These are phyloP conservation scores for Enteromius argenteus DNA, from an alignment of 2,797 vertebrate genomes.

Conservation along the genomic window DNA sequence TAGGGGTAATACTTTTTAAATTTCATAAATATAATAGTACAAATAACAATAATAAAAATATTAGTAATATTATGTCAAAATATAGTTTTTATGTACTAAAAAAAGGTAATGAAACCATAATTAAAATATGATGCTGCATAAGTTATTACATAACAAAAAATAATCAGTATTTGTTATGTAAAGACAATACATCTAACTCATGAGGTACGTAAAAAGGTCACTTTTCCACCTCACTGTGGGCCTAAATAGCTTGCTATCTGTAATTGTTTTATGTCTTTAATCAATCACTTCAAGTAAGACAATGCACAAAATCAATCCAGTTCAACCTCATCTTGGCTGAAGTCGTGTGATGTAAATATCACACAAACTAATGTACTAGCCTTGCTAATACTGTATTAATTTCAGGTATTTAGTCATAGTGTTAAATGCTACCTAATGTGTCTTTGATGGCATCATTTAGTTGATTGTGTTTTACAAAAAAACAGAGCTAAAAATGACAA, in stretches of 20 bases:
- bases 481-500: conserved; percentile 53
- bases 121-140: background rate
- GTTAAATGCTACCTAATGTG: conserved; percentile 22
- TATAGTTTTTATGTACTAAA: background rate
- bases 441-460: conserved; percentile 25
- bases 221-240: background rate
- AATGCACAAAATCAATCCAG: background rate
- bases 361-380: background rate
- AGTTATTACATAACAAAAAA: background rate
- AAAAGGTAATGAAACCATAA: background rate
- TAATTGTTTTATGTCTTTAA: background rate
- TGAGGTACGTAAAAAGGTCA: background rate
- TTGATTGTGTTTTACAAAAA: conserved; percentile 47
- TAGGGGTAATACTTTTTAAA: background rate
- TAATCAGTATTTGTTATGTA: background rate
- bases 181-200: background rate
- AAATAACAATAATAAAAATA: background rate
- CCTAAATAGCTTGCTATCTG: background rate
- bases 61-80: background rate
- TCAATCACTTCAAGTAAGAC: background rate
- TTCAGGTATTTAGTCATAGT: background rate
- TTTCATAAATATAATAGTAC: background rate
- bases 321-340: background rate
- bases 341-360: background rate
- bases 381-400: background rate